Base-by-base conservation (phyloP, 2,888 invertebrate genomes). In the Alviniconcha strummeri region DNA sequence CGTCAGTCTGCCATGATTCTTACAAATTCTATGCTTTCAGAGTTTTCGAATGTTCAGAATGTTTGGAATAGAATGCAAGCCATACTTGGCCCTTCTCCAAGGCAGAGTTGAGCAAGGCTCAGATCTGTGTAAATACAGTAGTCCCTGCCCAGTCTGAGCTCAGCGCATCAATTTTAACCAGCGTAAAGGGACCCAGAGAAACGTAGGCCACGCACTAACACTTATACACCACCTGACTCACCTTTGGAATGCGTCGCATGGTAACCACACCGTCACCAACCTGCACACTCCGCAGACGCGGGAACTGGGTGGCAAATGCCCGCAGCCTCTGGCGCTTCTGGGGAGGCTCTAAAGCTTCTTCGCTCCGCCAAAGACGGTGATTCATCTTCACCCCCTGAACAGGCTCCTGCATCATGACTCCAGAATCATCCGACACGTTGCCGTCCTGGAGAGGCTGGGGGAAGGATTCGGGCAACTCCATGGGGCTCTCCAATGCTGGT, bases 201-300 rank as follows among this genome's bases (percentile, higher is more conserved):
- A 36, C 36, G 3, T 36, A 36, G 36, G 36, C 36, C 36, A 36
- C 36, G 0, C 36, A 36, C 36, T 36, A 36, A 36, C 36, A 36
- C 36, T 36, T 36, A 36, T 36, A 36, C 36, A 36, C 36, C 36
- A 36, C 36, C 36, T 36, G 36, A 83, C 87, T 82, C 85, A 91
- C 91, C 88, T 87, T 88, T 9, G 90, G 90, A 80, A 92, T 83
- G 17, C 89, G 84, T 56, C 91, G 84, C 64, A 90, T 82, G 8
- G 90, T 88, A 9, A 91, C 76, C 9, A 91, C 85, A 9, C 92
- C 92, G 83, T 90, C 86, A 8, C 89, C 88, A 13, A 88, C 36
- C 52, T 86, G 84, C 9, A 89, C 79, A n/a, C 88, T 88, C 19
- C 86, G 81, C 67, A 89, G 84, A n/a, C 86, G 85, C 7, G 88